Conservation (phyloP, 1,140 invertebrate species). For the Diorhabda sublineata region DNA sequence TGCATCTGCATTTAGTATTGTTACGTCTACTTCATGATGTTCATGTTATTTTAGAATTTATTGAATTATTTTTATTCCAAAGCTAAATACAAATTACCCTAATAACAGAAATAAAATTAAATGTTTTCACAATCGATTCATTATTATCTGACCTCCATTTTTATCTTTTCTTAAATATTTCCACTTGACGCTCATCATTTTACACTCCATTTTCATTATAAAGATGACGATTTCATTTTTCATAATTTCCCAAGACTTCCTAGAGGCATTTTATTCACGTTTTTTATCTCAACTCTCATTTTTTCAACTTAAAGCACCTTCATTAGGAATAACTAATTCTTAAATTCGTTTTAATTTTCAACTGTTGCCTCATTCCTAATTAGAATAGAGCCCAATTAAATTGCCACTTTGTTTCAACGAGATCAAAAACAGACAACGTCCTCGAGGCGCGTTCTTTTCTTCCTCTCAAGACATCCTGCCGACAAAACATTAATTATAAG, state of each 20-base stretch:
- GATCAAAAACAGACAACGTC: background rate
- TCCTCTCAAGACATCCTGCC: conserved; percentile 5
- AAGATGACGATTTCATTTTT: background rate
- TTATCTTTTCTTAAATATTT: background rate
- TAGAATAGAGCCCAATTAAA: conserved; percentile 13
- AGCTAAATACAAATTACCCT: too few species aligned
- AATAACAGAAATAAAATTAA: too few species aligned
- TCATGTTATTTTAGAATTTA: too few species aligned
- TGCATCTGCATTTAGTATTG: too few species aligned
- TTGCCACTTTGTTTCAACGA: conserved; percentile 8
- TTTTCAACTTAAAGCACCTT: background rate
- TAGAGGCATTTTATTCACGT: background rate
- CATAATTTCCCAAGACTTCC: background rate
- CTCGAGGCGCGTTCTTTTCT: conserved; percentile 3
- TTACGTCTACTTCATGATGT: too few species aligned
- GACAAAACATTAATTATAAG: conserved; percentile 17
- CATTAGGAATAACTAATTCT: conserved; percentile 3
- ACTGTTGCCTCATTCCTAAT: background rate
- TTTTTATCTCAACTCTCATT: background rate
- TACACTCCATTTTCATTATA: background rate
- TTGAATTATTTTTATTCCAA: too few species aligned
- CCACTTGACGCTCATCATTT: background rate
- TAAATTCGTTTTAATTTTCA: conserved; percentile 7
- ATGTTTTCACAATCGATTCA: too few species aligned
- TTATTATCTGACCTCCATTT: too few species aligned